A percentile compares a stretch with the other conserved stretches of the same genome.
Conservation (phyloP, 1,140 invertebrate species). For the Drosophila sucinea region DNA sequence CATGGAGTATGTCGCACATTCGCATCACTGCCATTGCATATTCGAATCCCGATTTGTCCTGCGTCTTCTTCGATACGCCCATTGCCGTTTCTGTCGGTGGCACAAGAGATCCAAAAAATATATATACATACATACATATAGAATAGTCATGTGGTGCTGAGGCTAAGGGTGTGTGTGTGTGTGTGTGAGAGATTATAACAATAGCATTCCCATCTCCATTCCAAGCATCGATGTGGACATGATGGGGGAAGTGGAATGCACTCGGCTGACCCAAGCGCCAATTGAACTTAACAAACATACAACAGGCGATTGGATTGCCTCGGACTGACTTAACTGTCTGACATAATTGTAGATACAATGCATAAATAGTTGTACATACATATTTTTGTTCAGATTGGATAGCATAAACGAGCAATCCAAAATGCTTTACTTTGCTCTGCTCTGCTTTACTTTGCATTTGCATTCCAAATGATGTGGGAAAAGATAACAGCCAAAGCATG, state of each 20-base stretch:
- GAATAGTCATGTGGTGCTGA: neutral
- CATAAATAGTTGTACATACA: constrained; percentile 58
- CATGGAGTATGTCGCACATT: constrained; percentile 92
- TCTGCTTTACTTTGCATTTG: constrained; percentile 1
- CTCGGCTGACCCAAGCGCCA: constrained; percentile 78
- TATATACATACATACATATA: neutral
- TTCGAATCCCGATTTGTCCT: constrained; percentile 90
- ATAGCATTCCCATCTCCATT: neutral
- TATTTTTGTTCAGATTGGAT: neutral
- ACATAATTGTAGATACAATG: constrained; percentile 73
- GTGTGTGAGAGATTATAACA: constrained; percentile 12
- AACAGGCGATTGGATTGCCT: constrained; percentile 38
- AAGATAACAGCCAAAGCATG: neutral
- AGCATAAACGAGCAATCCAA: constrained; percentile 45
- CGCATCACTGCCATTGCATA: constrained; percentile 94
- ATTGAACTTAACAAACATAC: constrained; percentile 78
- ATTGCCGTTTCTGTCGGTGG: constrained; percentile 89
- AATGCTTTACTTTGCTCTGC: no score
- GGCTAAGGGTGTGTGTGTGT: neutral
- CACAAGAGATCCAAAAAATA: neutral
- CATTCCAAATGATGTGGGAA: constrained; percentile 36
- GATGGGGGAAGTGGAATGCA: constrained; percentile 68
- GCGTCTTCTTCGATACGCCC: constrained; percentile 90
- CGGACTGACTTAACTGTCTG: constrained; percentile 35
- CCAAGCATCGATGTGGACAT: constrained; percentile 6